Evolutionary conservation across 2,888 invertebrate species (phyloP).

Genomic region (Drosophila tanythrix): DNA sequence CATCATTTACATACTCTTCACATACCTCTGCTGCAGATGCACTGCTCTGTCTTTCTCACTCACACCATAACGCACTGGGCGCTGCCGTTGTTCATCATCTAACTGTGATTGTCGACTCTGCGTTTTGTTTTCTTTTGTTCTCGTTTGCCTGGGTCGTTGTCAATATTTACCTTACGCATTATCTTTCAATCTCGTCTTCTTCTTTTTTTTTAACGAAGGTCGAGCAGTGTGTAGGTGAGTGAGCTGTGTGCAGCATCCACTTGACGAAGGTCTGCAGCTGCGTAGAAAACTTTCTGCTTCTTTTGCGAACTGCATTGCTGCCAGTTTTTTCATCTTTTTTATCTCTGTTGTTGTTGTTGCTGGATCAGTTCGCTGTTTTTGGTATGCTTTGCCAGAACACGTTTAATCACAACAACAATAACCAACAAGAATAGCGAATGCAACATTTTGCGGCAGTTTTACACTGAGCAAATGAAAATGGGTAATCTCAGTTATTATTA

Average conservation of each 20-base stretch:
- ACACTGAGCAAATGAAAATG: constrained; percentile 22
- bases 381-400: constrained; percentile 20
- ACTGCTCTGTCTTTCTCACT: constrained; percentile 12
- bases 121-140: constrained; percentile 20
- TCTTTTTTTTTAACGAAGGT: constrained; percentile 54
- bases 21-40: not conserved
- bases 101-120: constrained; percentile 45
- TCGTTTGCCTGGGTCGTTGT: constrained; percentile 44
- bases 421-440: constrained; percentile 14
- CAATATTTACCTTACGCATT: constrained; percentile 66
- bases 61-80: constrained; percentile 22
- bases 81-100: constrained; percentile 16
- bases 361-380: constrained; percentile 7
- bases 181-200: constrained; percentile 16
- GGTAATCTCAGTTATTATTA: not conserved
- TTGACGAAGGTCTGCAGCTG: constrained; percentile 51
- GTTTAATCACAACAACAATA: constrained; percentile 23
- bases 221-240: constrained; percentile 20
- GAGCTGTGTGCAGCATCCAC: constrained; percentile 19
- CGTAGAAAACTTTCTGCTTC: constrained; percentile 28
- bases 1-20: not conserved
- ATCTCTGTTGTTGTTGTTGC: not conserved
- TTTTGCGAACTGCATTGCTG: not conserved
- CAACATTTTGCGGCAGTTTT: constrained; percentile 9
- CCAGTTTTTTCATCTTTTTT: not conserved